Evolutionary conservation across 2,113 vertebrate species (phyloP).

Genomic region (Tupaia chinensis): DNA sequence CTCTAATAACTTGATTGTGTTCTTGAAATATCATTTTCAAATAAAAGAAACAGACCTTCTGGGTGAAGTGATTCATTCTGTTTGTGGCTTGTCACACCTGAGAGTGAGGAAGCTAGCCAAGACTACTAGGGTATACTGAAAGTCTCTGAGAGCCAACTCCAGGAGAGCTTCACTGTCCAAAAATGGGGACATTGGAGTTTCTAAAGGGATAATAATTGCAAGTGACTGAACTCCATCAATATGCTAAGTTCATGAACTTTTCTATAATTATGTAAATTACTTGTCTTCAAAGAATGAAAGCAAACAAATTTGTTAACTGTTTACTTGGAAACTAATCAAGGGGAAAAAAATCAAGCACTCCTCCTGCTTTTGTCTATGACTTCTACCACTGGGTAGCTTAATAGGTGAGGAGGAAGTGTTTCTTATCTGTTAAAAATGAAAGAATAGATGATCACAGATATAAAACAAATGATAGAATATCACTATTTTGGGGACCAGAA

Average conservation of each 20-base stretch:
- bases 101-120: background rate
- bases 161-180: background rate
- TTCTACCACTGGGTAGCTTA: background rate
- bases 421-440: background rate
- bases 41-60: background rate
- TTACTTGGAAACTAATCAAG: conserved; percentile 1
- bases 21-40: conserved; percentile 3
- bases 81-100: background rate
- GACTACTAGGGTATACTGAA: background rate
- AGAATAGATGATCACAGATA: background rate
- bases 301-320: background rate
- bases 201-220: background rate
- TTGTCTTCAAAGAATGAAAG: conserved; percentile 13
- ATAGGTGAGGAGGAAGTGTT: background rate
- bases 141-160: background rate
- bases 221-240: background rate
- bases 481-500: background rate
- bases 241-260: background rate
- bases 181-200: background rate
- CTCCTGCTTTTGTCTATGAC: background rate
- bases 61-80: background rate
- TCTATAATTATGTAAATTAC: background rate
- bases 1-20: background rate
- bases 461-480: background rate
- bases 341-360: background rate